Percentiles rank a stretch among this genome's conserved stretches.
phyloP scores from a whole-genome alignment of 2,113 vertebrate species.

The Alligator mississippiensis region DNA sequence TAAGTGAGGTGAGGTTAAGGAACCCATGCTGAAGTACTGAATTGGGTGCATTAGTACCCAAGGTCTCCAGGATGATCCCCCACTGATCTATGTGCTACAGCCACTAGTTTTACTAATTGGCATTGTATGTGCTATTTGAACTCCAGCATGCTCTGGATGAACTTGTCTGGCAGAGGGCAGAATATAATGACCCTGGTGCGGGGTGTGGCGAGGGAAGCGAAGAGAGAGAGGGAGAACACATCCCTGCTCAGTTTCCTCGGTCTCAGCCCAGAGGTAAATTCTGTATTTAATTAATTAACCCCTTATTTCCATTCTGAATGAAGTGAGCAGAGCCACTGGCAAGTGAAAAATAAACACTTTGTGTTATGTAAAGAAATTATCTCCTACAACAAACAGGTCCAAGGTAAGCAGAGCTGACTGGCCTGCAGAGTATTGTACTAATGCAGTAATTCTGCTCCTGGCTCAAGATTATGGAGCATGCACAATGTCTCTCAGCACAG shows the following conservation, averaged over 20 bases:
- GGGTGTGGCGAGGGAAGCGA: too few species aligned
- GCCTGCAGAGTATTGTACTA: too few species aligned
- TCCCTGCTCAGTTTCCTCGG: background rate
- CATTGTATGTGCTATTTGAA: background rate
- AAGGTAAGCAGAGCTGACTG: too few species aligned
- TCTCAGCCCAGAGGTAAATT: background rate
- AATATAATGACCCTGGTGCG: background rate
- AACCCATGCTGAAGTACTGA: background rate
- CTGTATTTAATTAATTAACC: background rate
- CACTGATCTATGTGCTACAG: accelerated
- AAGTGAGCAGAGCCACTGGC: background rate
- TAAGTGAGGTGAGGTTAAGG: background rate
- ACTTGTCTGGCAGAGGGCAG: background rate
- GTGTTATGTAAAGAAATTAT: too few species aligned
- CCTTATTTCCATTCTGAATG: background rate
- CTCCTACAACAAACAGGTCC: too few species aligned
- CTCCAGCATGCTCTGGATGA: background rate
- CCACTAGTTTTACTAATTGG: background rate
- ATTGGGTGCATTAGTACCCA: background rate
- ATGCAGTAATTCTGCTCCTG: too few species aligned
- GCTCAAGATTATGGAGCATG: too few species aligned
- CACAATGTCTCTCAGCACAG: too few species aligned
- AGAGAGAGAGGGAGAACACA: background rate
- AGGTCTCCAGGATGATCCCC: background rate
- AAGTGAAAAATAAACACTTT: background rate